Base-by-base conservation (phyloP, 2,113 vertebrate genomes). In the Lagopus leucura region DNA sequence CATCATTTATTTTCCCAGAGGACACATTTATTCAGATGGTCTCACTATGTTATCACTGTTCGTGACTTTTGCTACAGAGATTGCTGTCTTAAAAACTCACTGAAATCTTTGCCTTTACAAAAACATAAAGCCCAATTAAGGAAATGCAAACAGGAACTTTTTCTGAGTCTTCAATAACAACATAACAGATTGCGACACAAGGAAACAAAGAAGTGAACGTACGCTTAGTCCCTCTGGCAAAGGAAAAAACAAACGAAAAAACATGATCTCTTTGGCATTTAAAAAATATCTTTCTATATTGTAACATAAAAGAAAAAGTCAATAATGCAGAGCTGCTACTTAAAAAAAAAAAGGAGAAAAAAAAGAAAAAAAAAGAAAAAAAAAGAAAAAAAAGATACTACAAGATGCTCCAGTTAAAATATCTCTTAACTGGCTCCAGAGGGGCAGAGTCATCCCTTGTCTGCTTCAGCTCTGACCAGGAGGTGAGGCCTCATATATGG, bases 391-490 rank as follows among this genome's bases (percentile, higher is more conserved):
- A 12, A 60, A 45, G 17, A 7, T 70, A 48, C 72, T 86, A 48
- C 57, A 74, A 78, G 60, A 90, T 83, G 72, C 72, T 92, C 30
- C 72, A 92, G 85, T 78, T 65, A 90, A 94, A 92, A 83, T 72
- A 71, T 76, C 69, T 91, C 85, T 92, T 94, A 94, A 96, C 87
- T 91, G 89, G 75, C 88, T 96, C 94, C 93, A 90, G 80, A 93
- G 93, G 91, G 91, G 79, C 79, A 91, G 58, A 89, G 82, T 65
- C 85, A 89, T 83, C 69, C 60, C 47, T 86, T 0, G 13, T 88
- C 88, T 70, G 81, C 75, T 91, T 90, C 69, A 86, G 38, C 72
- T 89, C 83, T 1, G 91, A 88, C 65, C 83, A 90, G 94, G 71
- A 94, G 91, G 89, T 93, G 88, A 95, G 48, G 61, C 82, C 85